Evolutionary conservation across 1,140 invertebrate species (phyloP).

Genomic region (Phocides pigmalion): DNA sequence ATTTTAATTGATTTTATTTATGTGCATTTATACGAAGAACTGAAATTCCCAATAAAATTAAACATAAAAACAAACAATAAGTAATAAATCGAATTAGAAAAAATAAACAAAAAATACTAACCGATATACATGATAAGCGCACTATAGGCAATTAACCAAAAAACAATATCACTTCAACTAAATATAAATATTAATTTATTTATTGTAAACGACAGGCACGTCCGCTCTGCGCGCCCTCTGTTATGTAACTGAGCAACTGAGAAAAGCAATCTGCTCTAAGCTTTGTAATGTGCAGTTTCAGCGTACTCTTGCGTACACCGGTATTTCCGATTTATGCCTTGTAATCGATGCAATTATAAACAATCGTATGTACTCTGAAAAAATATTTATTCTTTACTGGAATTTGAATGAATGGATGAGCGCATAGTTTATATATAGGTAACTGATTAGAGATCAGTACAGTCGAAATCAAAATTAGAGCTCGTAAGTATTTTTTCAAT

Average conservation of each 20-base stretch:
- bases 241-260: slow-evolving; percentile 51
- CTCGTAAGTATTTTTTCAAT: too few species aligned
- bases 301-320: slow-evolving; percentile 7
- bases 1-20: too few species aligned
- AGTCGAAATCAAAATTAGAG: background rate
- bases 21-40: too few species aligned
- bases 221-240: slow-evolving; percentile 38
- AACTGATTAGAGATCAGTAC: background rate
- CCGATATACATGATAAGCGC: slow-evolving; percentile 24
- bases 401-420: background rate
- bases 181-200: slow-evolving; percentile 14
- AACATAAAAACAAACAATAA: slow-evolving; percentile 6
- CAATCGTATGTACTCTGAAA: slow-evolving; percentile 1
- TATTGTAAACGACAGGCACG: slow-evolving; percentile 24
- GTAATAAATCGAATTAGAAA: slow-evolving; percentile 2
- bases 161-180: slow-evolving; percentile 5
- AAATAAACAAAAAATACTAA: slow-evolving; percentile 34
- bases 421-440: slow-evolving; percentile 5
- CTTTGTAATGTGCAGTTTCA: slow-evolving; percentile 38
- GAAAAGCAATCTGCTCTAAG: slow-evolving; percentile 3
- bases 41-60: too few species aligned
- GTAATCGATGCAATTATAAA: slow-evolving; percentile 16
- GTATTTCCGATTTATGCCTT: background rate
- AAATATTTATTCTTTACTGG: background rate
- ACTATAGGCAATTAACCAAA: too few species aligned